These are phyloP conservation scores for Nothoprocta perdicaria DNA, from an alignment of 2,113 vertebrate genomes.

Conservation along the genomic window DNA sequence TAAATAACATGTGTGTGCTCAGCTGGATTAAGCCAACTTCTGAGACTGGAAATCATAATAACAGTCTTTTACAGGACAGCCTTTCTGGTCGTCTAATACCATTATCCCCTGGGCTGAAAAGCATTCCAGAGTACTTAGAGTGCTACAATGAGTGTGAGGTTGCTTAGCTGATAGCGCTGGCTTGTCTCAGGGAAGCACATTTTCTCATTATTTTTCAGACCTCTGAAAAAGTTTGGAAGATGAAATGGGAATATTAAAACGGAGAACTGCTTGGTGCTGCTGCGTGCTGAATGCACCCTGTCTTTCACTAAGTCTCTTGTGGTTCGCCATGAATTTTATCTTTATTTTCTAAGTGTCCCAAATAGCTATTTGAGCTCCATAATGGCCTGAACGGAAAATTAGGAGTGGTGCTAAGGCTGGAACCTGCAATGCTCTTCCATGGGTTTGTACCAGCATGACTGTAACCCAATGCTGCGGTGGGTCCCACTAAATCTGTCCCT, in stretches of 20 bases:
- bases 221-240: slow-evolving; percentile 6
- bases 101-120: slow-evolving; percentile 66
- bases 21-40: slow-evolving; percentile 68
- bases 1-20: slow-evolving; percentile 67
- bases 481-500: background rate
- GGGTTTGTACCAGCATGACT: background rate
- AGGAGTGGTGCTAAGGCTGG: background rate
- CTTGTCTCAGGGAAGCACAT: slow-evolving; percentile 57
- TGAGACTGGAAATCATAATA: slow-evolving; percentile 64
- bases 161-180: slow-evolving; percentile 50
- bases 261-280: slow-evolving; percentile 22
- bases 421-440: background rate
- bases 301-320: background rate
- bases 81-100: slow-evolving; percentile 58
- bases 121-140: slow-evolving; percentile 60
- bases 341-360: slow-evolving; percentile 14
- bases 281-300: background rate
- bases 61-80: slow-evolving; percentile 64
- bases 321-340: background rate
- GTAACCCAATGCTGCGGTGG: background rate
- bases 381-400: background rate
- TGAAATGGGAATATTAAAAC: slow-evolving; percentile 55
- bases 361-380: background rate
- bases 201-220: slow-evolving; percentile 37
- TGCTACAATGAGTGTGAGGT: slow-evolving; percentile 31